A percentile compares a stretch with the other conserved stretches of the same genome.
Conservation (phyloP, 2,888 invertebrate species). For the Amphipyra berbera region DNA sequence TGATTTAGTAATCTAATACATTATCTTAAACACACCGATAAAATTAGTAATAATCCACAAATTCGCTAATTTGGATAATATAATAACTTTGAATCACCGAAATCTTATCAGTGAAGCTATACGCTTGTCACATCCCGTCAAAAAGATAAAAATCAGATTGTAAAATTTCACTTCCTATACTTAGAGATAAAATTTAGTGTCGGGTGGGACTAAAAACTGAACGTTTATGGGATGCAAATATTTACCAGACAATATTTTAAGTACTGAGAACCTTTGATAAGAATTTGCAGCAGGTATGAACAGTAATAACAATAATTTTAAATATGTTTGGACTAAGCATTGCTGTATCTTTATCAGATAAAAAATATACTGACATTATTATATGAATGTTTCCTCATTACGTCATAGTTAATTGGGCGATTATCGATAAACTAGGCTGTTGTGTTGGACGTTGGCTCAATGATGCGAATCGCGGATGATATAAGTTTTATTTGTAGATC, state of each 20-base stretch:
- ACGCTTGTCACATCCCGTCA: constrained; percentile 54
- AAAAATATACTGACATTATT: constrained; percentile 1
- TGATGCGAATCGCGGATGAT: too few relatives aligned
- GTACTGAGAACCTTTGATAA: constrained; percentile 21
- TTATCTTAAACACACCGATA: constrained; percentile 37
- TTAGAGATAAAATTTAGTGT: constrained; percentile 36
- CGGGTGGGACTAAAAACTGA: constrained; percentile 5
- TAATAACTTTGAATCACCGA: constrained; percentile 26
- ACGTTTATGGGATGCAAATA: constrained; percentile 29
- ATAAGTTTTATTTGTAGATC: too few relatives aligned
- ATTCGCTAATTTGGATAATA: constrained; percentile 27
- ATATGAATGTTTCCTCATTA: neutral
- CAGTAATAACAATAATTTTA: constrained; percentile 11
- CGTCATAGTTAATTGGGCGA: neutral
- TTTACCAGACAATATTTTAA: constrained; percentile 30
- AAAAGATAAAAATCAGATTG: constrained; percentile 53
- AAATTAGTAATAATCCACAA: constrained; percentile 43
- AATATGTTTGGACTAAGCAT: constrained; percentile 1
- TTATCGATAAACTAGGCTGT: too few relatives aligned
- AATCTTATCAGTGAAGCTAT: constrained; percentile 42
- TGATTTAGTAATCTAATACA: constrained; percentile 14
- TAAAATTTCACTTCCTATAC: constrained; percentile 38
- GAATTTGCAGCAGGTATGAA: constrained; percentile 4
- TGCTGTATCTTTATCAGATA: constrained; percentile 17
- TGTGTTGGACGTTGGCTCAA: too few relatives aligned